phyloP scores from a whole-genome alignment of 1,140 invertebrate genomes.

The Heterodera schachtii region DNA sequence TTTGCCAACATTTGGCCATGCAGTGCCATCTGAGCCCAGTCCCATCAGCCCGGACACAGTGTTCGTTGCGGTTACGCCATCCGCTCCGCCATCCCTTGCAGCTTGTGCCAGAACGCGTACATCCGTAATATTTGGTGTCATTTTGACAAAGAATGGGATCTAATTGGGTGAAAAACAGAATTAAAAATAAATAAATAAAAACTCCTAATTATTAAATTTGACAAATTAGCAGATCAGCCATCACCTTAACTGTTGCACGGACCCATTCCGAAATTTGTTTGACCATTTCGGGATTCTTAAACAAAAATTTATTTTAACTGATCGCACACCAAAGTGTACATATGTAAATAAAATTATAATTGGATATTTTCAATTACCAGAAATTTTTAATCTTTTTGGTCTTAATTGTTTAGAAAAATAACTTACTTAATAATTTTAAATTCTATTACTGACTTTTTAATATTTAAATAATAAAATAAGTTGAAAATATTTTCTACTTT shows the following conservation, averaged over 20 bases:
- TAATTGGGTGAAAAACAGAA: slow-evolving; percentile 66
- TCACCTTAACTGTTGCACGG: slow-evolving; percentile 66
- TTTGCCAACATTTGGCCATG: slow-evolving; percentile 87
- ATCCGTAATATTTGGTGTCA: slow-evolving; percentile 96
- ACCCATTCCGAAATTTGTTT: slow-evolving; percentile 89
- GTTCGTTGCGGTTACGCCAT: slow-evolving; percentile 94
- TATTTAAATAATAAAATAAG: too few relatives aligned
- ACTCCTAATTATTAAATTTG: too few relatives aligned
- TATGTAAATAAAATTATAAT: too few relatives aligned
- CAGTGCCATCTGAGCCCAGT: slow-evolving; percentile 76
- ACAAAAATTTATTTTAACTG: too few relatives aligned
- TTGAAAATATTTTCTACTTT: too few relatives aligned
- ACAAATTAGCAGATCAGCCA: neutral
- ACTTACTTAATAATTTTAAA: too few relatives aligned
- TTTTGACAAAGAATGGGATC: slow-evolving; percentile 95
- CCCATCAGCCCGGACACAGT: slow-evolving; percentile 91
- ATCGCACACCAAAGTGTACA: too few relatives aligned
- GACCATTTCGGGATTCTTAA: slow-evolving; percentile 77
- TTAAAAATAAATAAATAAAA: too few relatives aligned
- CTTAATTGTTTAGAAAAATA: too few relatives aligned
- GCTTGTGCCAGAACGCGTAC: slow-evolving; percentile 85
- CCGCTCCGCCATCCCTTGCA: slow-evolving; percentile 84
- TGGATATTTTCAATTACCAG: too few relatives aligned
- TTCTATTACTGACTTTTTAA: too few relatives aligned
- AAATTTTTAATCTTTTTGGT: too few relatives aligned